These are phyloP conservation scores for Ardeotis arabs DNA, from an alignment of 2,113 vertebrate species.

Conservation along the genomic window DNA sequence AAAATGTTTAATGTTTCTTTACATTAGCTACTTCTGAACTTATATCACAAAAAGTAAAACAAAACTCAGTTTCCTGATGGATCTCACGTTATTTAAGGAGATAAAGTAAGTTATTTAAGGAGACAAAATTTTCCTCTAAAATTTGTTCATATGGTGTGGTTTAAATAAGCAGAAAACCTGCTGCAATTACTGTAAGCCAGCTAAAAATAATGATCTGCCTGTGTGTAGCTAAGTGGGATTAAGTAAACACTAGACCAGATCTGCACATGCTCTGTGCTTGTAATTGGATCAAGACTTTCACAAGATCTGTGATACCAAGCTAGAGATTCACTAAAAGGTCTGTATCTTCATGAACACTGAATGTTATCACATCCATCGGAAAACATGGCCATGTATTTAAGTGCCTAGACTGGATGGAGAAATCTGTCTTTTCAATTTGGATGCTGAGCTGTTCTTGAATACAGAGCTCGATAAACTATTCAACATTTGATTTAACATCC, in stretches of 20 bases:
- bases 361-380: fast-evolving
- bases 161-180: neutral
- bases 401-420: neutral
- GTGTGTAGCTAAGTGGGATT: neutral
- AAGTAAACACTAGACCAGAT: neutral
- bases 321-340: neutral
- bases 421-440: neutral
- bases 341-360: neutral
- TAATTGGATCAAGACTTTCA: neutral
- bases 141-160: neutral
- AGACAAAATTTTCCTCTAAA: neutral
- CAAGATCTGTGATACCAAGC: neutral
- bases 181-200: neutral
- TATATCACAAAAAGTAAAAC: neutral
- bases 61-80: neutral
- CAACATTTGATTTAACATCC: neutral
- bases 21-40: neutral
- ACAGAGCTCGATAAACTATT: neutral
- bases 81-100: neutral
- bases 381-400: neutral
- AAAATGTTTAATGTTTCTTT: neutral
- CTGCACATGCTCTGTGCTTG: neutral
- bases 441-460: neutral
- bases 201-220: neutral
- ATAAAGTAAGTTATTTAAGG: neutral